Evolutionary conservation across 2,797 vertebrate species (phyloP).

Genomic region (Rhinogobio ventralis): DNA sequence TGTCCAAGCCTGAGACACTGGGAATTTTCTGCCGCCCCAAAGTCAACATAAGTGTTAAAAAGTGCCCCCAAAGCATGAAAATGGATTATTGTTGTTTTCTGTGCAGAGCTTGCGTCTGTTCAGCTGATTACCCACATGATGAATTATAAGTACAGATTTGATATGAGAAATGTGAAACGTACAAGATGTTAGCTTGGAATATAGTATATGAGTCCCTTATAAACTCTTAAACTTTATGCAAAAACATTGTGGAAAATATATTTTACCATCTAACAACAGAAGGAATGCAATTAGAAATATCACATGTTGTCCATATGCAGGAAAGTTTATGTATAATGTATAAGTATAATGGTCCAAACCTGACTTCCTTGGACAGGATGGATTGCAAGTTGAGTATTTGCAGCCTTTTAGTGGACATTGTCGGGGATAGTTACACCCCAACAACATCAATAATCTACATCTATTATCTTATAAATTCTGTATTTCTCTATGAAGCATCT

Average conservation of each 20-base stretch:
- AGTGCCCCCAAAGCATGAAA: slow-evolving; percentile 52
- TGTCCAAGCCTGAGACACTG: slow-evolving; percentile 70
- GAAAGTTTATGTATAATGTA: slow-evolving; percentile 31
- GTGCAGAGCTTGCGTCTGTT: slow-evolving; percentile 24
- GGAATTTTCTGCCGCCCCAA: slow-evolving; percentile 68
- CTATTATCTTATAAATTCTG: slow-evolving; percentile 40
- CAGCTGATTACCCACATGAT: slow-evolving; percentile 28
- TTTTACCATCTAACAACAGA: slow-evolving; percentile 53
- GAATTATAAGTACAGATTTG: slow-evolving; percentile 21
- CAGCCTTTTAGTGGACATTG: slow-evolving; percentile 22
- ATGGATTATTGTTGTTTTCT: slow-evolving; percentile 41
- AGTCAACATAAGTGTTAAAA: slow-evolving; percentile 63
- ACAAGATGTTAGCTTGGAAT: slow-evolving; percentile 36
- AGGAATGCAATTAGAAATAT: slow-evolving; percentile 49
- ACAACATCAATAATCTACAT: slow-evolving; percentile 43
- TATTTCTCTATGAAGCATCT: slow-evolving; percentile 29
- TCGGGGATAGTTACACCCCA: slow-evolving; percentile 27
- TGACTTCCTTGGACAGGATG: slow-evolving; percentile 21
- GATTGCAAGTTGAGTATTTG: slow-evolving; percentile 46
- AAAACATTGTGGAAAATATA: slow-evolving; percentile 36
- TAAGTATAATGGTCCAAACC: slow-evolving; percentile 40
- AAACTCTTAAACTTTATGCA: slow-evolving; percentile 33
- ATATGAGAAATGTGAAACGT: slow-evolving; percentile 11
- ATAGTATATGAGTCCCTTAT: slow-evolving; percentile 33
- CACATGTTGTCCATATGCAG: slow-evolving; percentile 36